Conservation (phyloP, 2,113 vertebrate genomes). For the Pionites leucogaster region DNA sequence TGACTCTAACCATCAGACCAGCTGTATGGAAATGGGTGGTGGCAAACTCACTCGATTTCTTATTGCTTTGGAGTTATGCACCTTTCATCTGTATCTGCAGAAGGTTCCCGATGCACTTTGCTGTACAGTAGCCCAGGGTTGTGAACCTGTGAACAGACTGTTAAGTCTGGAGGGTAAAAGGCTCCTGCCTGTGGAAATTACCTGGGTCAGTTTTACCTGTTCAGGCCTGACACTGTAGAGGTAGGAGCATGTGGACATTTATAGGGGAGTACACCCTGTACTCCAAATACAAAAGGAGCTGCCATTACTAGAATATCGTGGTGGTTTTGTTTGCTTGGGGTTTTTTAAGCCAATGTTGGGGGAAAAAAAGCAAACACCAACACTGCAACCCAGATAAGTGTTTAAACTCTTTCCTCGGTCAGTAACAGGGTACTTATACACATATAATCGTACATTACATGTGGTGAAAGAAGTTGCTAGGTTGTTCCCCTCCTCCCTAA, state of each 20-base stretch:
- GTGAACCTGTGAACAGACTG: neutral
- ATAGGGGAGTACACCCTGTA: neutral
- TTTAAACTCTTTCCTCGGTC: neutral
- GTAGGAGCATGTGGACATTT: neutral
- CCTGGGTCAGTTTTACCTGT: neutral
- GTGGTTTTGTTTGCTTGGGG: neutral
- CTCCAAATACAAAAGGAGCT: neutral
- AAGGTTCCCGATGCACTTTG: neutral
- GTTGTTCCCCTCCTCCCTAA: neutral
- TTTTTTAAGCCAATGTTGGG: neutral
- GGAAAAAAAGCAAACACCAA: fast-evolving
- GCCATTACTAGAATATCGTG: neutral
- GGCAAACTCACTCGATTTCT: neutral
- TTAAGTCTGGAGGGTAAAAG: neutral
- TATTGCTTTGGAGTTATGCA: neutral
- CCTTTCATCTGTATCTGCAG: neutral
- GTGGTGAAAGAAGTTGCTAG: neutral
- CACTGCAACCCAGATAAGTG: neutral
- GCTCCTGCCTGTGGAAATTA: neutral
- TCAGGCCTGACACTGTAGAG: neutral
- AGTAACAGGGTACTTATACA: neutral
- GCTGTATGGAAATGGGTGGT: neutral
- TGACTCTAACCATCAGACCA: neutral
- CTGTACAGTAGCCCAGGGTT: neutral
- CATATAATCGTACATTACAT: neutral